Conservation (phyloP, 2,797 vertebrate genomes). For the Schizopygopsis malacanthus region DNA sequence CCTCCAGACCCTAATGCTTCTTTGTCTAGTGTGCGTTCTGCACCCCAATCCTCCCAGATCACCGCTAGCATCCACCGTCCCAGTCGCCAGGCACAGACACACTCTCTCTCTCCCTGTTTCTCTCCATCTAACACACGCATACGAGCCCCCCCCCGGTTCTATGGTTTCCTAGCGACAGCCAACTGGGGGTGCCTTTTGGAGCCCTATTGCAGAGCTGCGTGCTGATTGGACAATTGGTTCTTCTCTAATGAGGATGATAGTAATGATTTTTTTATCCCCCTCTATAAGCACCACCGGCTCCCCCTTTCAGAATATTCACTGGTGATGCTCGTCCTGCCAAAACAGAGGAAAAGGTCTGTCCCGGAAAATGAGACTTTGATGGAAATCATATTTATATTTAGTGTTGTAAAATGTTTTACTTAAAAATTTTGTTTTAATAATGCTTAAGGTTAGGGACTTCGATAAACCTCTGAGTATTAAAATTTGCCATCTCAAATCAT, state of each 20-base stretch:
- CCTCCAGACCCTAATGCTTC: conserved; percentile 61
- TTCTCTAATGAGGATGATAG: conserved; percentile 82
- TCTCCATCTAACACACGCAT: conserved; percentile 69
- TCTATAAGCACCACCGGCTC: conserved; percentile 71
- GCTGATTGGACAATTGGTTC: conserved; percentile 76
- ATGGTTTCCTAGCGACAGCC: conserved; percentile 85
- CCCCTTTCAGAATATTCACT: conserved; percentile 64
- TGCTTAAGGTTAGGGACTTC: not conserved
- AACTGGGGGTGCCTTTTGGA: conserved; percentile 75
- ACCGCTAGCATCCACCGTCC: conserved; percentile 54
- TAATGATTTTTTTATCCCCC: conserved; percentile 75
- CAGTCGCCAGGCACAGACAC: conserved; percentile 53
- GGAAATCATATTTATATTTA: not conserved
- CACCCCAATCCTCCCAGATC: conserved; percentile 57
- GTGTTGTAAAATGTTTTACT: not conserved
- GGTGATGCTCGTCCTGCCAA: conserved; percentile 46
- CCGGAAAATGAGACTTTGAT: conserved; percentile 25
- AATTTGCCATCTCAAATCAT: not conserved
- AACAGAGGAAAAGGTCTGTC: conserved; percentile 35
- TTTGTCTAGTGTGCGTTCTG: conserved; percentile 60
- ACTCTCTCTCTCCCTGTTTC: conserved; percentile 57
- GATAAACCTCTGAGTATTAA: not conserved
- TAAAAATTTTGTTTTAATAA: not conserved
- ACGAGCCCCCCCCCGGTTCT: conserved; percentile 81
- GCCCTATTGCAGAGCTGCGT: conserved; percentile 69